Conservation (phyloP, 2,888 invertebrate genomes). For the Zaprionus bogoriensis region DNA sequence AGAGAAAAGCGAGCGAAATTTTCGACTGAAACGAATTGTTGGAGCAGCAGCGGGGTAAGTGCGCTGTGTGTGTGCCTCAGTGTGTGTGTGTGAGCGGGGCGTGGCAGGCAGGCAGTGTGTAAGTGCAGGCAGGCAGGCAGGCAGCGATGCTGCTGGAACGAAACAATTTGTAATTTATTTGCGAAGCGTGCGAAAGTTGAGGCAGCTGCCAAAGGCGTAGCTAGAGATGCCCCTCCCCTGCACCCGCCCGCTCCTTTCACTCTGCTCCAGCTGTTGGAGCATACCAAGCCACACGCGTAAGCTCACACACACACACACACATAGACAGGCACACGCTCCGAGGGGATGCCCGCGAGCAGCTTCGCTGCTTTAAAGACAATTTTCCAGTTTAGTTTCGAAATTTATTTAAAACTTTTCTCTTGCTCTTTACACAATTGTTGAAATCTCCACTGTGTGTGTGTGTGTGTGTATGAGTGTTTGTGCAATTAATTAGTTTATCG, state of each 20-base stretch:
- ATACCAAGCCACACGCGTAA: no score
- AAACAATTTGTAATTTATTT: constrained; percentile 81
- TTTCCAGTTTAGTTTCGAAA: constrained; percentile 36
- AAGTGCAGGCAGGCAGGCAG: constrained; percentile 43
- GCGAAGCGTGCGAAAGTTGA: constrained; percentile 77
- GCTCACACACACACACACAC: constrained; percentile 35
- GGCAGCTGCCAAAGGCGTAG: constrained; percentile 76
- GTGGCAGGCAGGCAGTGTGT: constrained; percentile 38
- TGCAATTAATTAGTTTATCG: constrained; percentile 21
- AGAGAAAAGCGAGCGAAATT: constrained; percentile 74
- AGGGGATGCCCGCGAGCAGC: background rate
- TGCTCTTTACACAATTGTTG: constrained; percentile 40
- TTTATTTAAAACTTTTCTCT: constrained; percentile 50
- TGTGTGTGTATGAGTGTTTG: constrained; percentile 1
- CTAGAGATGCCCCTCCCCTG: constrained; percentile 43
- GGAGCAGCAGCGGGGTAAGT: constrained; percentile 6
- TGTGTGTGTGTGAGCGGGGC: background rate
- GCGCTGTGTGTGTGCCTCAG: background rate
- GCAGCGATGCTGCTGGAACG: constrained; percentile 63
- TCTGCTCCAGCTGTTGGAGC: no score
- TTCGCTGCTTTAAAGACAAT: constrained; percentile 36
- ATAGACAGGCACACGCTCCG: constrained; percentile 10
- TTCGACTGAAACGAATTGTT: constrained; percentile 73
- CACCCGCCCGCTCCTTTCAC: no score
- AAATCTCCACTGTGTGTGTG: constrained; percentile 16